Evolutionary conservation across 2,888 invertebrate genomes (phyloP).

Genomic region (Ctena decussata): DNA sequence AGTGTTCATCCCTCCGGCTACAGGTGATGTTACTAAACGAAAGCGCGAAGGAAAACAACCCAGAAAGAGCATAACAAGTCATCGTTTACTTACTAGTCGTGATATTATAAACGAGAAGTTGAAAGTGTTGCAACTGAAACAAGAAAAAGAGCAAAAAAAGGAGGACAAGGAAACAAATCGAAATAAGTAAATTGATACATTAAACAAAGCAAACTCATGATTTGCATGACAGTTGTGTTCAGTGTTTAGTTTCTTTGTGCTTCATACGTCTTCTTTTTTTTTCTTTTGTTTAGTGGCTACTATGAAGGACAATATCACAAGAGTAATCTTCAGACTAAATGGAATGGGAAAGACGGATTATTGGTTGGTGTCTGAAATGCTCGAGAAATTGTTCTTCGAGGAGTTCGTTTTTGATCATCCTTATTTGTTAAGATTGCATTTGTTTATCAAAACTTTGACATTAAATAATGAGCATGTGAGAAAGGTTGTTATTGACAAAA

Average conservation of each 20-base stretch:
- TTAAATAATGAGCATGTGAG: not conserved
- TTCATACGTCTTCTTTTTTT: not conserved
- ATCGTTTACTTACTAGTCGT: conserved; percentile 35
- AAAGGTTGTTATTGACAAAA: not conserved
- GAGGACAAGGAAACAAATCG: not conserved
- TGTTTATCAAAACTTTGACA: not conserved
- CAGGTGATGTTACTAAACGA: not conserved
- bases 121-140: not conserved
- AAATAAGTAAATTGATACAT: not conserved
- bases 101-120: not conserved
- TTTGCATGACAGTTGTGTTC: not conserved
- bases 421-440: not conserved
- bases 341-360: not conserved
- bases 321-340: not conserved
- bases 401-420: not conserved
- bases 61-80: conserved; percentile 10
- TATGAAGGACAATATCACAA: not conserved
- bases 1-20: conserved; percentile 9
- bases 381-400: not conserved
- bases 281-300: not conserved
- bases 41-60: not conserved
- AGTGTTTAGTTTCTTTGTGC: not conserved
- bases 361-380: not conserved
- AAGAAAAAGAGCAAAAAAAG: not conserved
- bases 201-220: not conserved